Base-by-base conservation (phyloP, 2,888 invertebrate species). In the Agriotes lineatus region DNA sequence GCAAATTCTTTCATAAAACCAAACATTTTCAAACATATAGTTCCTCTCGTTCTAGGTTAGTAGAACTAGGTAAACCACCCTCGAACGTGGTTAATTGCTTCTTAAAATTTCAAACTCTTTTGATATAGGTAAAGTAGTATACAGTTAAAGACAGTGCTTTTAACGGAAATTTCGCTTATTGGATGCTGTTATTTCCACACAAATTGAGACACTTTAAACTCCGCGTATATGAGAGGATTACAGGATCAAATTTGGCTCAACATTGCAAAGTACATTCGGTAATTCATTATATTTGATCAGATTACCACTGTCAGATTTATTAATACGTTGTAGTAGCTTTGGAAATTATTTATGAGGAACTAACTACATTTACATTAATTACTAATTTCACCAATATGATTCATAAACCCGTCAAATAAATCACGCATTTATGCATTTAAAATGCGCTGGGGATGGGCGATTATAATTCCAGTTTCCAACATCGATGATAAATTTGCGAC, bases 331-430 rank as follows among this genome's bases (percentile, higher is more conserved):
- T 39, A 33, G 52, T 52, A 37, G 56, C 10, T 20, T 37, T 22
- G 3, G 20, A 12, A 37, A 56, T 39, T 56, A 39, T 56, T 56
- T 39, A 56, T 19, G 56, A 39, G 14, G 25, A 56, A 37, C 19
- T 19, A 39, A 56, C 39, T 56, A 14, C 37, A 20, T 37, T 37
- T 56, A 56, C 56, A 56, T 56, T n/a, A 56, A 56, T 39, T 39
- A 39, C 56, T 56, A 39, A 56, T 56, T 56, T 56, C 37, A 10
- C 22, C 22, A 39, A 20, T 56, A 22, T 56, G 56, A 56, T 56
- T 56, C 39, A 56, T 39, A 56, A 52, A 52, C 52, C 16, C 33
- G 52, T 33, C 52, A 52, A 14, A 52, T 52, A 52, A 52, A 52
- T 52, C 52, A 33, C 22, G 4, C 48, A 12, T 22, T 48, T 22